phyloP scores from a whole-genome alignment of 2,888 invertebrate genomes.

The Lasioglossum pauxillum region DNA sequence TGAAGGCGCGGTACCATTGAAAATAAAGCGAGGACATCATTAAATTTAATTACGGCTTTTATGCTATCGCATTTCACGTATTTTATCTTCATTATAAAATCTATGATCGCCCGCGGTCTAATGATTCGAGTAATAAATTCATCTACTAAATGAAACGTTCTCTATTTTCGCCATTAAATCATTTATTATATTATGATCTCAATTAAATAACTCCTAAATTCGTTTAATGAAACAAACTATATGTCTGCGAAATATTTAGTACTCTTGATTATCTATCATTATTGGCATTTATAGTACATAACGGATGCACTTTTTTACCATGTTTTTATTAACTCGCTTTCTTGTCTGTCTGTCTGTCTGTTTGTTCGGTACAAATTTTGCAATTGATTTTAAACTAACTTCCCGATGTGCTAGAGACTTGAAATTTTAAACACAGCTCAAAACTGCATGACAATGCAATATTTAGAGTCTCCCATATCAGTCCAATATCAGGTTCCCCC shows the following conservation, averaged over 20 bases:
- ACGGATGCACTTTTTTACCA: not conserved
- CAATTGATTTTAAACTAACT: too few relatives aligned
- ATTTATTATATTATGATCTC: not conserved
- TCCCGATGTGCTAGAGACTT: too few relatives aligned
- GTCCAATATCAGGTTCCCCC: too few relatives aligned
- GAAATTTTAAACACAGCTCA: too few relatives aligned
- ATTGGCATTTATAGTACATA: not conserved
- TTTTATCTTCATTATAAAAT: not conserved
- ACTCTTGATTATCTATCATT: not conserved
- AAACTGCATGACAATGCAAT: too few relatives aligned
- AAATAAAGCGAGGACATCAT: not conserved
- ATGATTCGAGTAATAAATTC: not conserved
- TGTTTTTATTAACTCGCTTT: too few relatives aligned
- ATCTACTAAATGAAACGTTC: not conserved
- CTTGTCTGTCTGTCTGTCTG: too few relatives aligned
- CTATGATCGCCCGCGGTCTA: not conserved
- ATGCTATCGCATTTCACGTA: not conserved
- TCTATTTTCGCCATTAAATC: not conserved
- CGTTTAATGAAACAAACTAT: not conserved
- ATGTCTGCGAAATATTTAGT: not conserved
- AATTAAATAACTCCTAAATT: not conserved
- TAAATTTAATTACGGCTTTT: slow-evolving; percentile 4
- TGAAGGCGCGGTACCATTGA: not conserved
- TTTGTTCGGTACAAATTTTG: too few relatives aligned
- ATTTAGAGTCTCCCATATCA: too few relatives aligned